Base-by-base conservation (phyloP, 2,113 vertebrate genomes). In the Trematocara unimaculatum region DNA sequence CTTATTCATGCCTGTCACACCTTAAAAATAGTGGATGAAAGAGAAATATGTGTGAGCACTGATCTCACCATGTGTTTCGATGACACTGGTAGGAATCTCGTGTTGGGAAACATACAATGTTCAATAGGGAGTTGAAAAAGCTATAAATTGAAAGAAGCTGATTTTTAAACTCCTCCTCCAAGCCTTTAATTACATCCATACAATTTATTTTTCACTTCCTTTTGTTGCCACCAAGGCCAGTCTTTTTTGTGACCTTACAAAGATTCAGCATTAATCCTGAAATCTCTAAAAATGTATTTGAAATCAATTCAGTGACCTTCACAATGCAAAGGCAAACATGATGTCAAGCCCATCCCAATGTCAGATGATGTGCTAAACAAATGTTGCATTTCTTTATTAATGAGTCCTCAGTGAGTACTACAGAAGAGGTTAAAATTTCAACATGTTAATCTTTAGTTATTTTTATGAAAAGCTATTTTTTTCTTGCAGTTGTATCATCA, bases 291-390 rank as follows among this genome's bases (percentile, higher is more conserved):
- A 89, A 89, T 91, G 87, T 94, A 95, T 95, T 96, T 93, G 84
- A 96, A 96, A 97, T 96, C 95, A 96, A 96, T 96, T 88, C 87
- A 6, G 54, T 93, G 94, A 96, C 95, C 96, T 97, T 96, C 92
- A 91, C 82, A 72, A 90, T 87, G 83, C 81, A 95, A 96, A 94
- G 92, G 84, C 91, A 93, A 91, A 81, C 26, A 14, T 82, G 83
- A 79, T 89, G 89, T 91, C 88, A 93, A 91, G 58, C 77, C 67
- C 78, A 54, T 87, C 70, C 88, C 10, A 42, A 82, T 86, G 55
- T 74, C 62, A 92, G 72, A 40, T 80, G 14, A 45, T 79, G 70
- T 72, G 82, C 89, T 91, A 82, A 89, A 90, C 42, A 85, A 87
- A 80, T 91, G 87, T 53, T 83, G 81, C 80, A 88, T 85, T 79